A percentile compares a stretch with the other conserved stretches of the same genome.
These are phyloP conservation scores for Venturia canescens DNA, from an alignment of 1,140 invertebrate genomes.

Conservation along the genomic window DNA sequence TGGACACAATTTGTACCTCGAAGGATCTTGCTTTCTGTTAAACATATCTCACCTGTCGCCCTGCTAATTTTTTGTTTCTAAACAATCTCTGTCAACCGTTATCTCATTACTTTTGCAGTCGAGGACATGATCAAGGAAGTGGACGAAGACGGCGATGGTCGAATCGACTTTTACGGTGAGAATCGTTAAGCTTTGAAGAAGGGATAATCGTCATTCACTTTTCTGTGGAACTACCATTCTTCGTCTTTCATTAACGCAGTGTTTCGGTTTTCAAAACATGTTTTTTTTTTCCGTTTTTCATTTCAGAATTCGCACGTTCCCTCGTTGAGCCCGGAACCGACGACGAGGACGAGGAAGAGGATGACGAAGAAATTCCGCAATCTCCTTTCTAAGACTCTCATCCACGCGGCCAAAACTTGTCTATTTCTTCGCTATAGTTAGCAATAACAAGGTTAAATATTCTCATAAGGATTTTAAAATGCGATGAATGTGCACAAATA, in stretches of 20 bases:
- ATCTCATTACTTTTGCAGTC: constrained; percentile 80
- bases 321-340: constrained; percentile 87
- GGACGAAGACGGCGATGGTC: constrained; percentile 91
- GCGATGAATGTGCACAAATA: constrained; percentile 35
- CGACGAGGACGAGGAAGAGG: constrained; percentile 87
- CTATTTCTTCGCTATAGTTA: constrained; percentile 43
- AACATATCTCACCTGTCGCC: not conserved
- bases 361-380: constrained; percentile 81
- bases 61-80: not conserved
- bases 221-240: too few relatives aligned
- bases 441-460: constrained; percentile 48
- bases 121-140: constrained; percentile 96
- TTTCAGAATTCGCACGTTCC: constrained; percentile 90
- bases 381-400: constrained; percentile 67
- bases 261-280: too few relatives aligned
- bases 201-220: too few relatives aligned
- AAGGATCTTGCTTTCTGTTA: not conserved
- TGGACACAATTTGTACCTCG: not conserved
- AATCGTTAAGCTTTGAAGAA: constrained; percentile 36
- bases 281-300: constrained; percentile 26
- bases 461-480: constrained; percentile 31
- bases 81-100: not conserved
- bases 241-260: too few relatives aligned
- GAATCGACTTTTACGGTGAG: constrained; percentile 92
- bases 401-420: constrained; percentile 42